Percentiles rank a stretch among this genome's conserved stretches.
Evolutionary conservation across 2,888 invertebrate genomes (phyloP).

Genomic region (Meliscaeva auricollis): DNA sequence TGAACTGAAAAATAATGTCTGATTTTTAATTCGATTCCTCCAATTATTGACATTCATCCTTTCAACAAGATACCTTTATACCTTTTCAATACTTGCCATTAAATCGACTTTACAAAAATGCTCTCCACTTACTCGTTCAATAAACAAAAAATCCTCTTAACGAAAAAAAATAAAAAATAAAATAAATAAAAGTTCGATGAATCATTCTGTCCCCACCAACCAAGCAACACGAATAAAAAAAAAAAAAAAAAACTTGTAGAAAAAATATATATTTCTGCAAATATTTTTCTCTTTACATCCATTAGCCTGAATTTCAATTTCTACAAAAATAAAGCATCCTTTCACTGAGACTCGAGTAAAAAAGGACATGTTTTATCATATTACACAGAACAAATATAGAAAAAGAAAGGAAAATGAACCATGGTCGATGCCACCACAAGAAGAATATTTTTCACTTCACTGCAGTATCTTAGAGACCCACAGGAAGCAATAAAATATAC

Average conservation of each 20-base stretch:
- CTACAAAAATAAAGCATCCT: slow-evolving; percentile 48
- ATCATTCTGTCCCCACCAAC: slow-evolving; percentile 42
- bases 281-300: slow-evolving; percentile 40
- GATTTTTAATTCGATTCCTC: too few relatives aligned
- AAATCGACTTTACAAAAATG: background rate
- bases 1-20: too few relatives aligned
- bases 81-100: background rate
- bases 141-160: slow-evolving; percentile 5
- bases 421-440: slow-evolving; percentile 54
- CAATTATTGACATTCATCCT: too few relatives aligned
- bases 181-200: slow-evolving; percentile 40
- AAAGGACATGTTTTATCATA: slow-evolving; percentile 40
- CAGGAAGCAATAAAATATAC: slow-evolving; percentile 68
- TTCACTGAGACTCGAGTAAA: background rate
- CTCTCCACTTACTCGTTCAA: background rate
- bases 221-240: background rate
- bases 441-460: slow-evolving; percentile 17
- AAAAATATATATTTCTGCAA: slow-evolving; percentile 6
- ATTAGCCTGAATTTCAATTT: slow-evolving; percentile 65
- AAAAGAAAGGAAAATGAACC: slow-evolving; percentile 25
- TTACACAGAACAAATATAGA: slow-evolving; percentile 28
- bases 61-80: too few relatives aligned
- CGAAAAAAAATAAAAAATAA: background rate
- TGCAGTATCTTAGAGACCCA: background rate
- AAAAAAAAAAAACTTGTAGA: background rate